Evolutionary conservation across 1,140 invertebrate species (phyloP).

Genomic region (Pinna nobilis): DNA sequence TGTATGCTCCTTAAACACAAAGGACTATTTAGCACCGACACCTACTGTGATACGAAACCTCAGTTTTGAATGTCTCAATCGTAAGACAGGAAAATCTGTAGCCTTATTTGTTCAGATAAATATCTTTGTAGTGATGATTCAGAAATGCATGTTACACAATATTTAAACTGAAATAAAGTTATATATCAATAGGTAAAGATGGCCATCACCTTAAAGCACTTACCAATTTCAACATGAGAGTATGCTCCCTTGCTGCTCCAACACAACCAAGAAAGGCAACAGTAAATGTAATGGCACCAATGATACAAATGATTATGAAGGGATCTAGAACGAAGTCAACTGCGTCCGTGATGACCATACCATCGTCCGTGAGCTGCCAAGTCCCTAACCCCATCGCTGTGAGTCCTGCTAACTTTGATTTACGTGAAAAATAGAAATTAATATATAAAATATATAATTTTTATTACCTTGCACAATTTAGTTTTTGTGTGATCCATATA

Average conservation of each 20-base stretch:
- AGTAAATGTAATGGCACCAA: conserved; percentile 91
- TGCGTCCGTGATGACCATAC: conserved; percentile 88
- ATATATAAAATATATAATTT: background rate
- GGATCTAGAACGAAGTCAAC: conserved; percentile 94
- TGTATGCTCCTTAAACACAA: no score
- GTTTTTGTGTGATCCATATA: background rate
- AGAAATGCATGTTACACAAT: no score
- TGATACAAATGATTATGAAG: conserved; percentile 89
- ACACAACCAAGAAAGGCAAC: conserved; percentile 93
- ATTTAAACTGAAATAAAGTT: no score
- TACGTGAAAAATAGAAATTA: conserved; percentile 2
- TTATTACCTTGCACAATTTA: background rate
- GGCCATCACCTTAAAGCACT: conserved; percentile 72
- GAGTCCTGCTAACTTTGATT: conserved; percentile 86
- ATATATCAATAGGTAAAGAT: background rate
- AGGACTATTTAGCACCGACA: no score
- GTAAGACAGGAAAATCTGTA: no score
- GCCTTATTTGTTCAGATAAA: no score
- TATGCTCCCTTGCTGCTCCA: conserved; percentile 94
- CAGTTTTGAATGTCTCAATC: no score
- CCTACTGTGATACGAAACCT: no score
- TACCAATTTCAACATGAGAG: conserved; percentile 93
- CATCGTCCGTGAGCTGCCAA: conserved; percentile 93
- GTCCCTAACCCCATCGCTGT: conserved; percentile 89
- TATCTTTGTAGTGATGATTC: no score